Conservation (phyloP, 2,797 vertebrate species). For the Denticeps clupeoides region DNA sequence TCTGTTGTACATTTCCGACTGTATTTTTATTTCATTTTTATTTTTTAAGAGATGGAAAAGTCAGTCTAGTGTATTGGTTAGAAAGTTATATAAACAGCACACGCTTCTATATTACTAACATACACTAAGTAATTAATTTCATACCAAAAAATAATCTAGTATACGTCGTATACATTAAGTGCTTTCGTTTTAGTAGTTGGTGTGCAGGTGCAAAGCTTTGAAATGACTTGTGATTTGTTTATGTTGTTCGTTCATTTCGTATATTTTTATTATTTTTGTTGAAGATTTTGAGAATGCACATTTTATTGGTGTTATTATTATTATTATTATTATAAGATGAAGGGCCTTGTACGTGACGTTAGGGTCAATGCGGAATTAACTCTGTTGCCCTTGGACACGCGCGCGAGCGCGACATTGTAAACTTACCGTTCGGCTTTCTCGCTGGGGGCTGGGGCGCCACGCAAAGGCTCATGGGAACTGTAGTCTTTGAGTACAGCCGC, state of each 20-base stretch:
- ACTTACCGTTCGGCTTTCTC: constrained; percentile 5
- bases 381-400: constrained; percentile 21
- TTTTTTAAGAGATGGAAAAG: constrained; percentile 39
- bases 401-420: constrained; percentile 36
- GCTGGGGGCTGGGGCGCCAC: constrained; percentile 6
- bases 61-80: constrained; percentile 41
- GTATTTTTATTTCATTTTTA: constrained; percentile 38
- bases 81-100: constrained; percentile 49
- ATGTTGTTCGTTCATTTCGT: constrained; percentile 38
- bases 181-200: constrained; percentile 53
- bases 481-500: not conserved
- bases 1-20: constrained; percentile 34
- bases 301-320: constrained; percentile 44
- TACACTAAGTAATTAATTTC: constrained; percentile 62
- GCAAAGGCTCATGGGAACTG: not conserved
- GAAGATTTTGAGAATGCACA: constrained; percentile 48
- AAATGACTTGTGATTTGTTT: constrained; percentile 49
- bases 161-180: constrained; percentile 58
- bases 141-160: constrained; percentile 63
- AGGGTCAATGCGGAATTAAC: constrained; percentile 42
- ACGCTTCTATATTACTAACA: constrained; percentile 58
- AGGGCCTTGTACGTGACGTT: constrained; percentile 46
- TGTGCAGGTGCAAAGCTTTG: constrained; percentile 54
- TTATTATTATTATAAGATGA: constrained; percentile 52
- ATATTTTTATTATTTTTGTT: constrained; percentile 36